Percentiles rank a stretch among this genome's conserved stretches.
Conservation (phyloP, 1,140 invertebrate species). For the Metaphire vulgaris region DNA sequence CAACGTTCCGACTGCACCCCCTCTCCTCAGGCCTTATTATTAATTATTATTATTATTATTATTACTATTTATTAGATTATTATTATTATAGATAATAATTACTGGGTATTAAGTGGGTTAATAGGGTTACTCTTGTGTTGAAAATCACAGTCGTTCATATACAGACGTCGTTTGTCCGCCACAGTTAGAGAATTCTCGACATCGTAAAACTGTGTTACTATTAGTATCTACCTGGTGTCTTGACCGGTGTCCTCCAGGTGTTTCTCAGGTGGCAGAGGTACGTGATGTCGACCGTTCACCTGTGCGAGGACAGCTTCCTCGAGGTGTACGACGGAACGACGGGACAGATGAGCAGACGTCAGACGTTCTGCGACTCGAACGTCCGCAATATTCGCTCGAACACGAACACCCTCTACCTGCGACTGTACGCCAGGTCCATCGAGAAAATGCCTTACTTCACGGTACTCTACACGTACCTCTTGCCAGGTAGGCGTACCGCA, state of each 20-base stretch:
- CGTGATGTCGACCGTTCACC: conserved; percentile 58
- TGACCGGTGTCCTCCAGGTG: not conserved
- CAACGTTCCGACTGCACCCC: no score
- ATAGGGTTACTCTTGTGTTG: no score
- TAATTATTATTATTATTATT: no score
- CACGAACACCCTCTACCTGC: conserved; percentile 29
- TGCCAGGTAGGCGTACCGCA: conserved; percentile 13
- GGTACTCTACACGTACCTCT: conserved; percentile 30
- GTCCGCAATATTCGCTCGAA: conserved; percentile 60
- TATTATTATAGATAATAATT: no score
- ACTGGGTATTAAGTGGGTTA: no score
- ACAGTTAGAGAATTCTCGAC: no score
- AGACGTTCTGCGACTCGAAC: conserved; percentile 71
- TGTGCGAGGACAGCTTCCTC: conserved; percentile 74
- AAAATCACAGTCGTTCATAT: no score
- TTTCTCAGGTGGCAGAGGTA: not conserved
- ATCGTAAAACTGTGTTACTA: no score
- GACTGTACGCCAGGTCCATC: conserved; percentile 5
- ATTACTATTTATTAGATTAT: no score
- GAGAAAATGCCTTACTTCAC: conserved; percentile 17
- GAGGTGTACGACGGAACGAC: conserved; percentile 66
- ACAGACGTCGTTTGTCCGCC: no score
- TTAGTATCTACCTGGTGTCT: no score
- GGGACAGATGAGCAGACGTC: conserved; percentile 59
- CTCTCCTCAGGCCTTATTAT: no score